These are phyloP conservation scores for Apostichopus japonicus DNA, from an alignment of 35 echinoderm and acorn worm genomes.

Conservation along the genomic window DNA sequence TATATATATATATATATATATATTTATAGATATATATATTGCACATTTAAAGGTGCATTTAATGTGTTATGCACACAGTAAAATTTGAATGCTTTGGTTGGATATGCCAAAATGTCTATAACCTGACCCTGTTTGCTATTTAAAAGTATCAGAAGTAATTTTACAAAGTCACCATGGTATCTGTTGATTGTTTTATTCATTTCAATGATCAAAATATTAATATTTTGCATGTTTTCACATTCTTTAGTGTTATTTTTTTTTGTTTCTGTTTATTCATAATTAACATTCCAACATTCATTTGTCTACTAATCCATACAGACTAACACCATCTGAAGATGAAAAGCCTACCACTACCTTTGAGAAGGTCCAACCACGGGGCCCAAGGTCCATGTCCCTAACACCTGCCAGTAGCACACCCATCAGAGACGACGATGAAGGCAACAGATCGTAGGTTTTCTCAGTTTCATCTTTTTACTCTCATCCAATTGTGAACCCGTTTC, in stretches of 20 bases:
- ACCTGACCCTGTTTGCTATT: no score
- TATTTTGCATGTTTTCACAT: background rate
- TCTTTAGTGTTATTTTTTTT: background rate
- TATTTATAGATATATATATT: no score
- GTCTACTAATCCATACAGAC: constrained; percentile 56
- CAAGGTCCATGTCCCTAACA: constrained; percentile 32
- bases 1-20: no score
- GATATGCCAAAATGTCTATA: no score
- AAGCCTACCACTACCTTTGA: constrained; percentile 43
- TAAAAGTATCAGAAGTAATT: no score
- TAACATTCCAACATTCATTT: constrained; percentile 1
- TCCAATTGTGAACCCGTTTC: no score
- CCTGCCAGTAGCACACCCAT: background rate
- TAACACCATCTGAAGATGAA: constrained; percentile 37
- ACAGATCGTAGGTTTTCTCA: constrained; percentile 29
- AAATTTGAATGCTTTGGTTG: no score
- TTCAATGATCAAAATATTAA: background rate
- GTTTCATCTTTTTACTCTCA: background rate
- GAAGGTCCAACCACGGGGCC: constrained; percentile 39
- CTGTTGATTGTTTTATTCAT: background rate
- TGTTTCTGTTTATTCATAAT: background rate
- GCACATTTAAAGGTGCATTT: no score
- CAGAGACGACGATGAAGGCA: constrained; percentile 16
- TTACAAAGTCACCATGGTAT: no score
- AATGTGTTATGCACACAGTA: no score